A percentile compares a stretch with the other conserved stretches of the same genome.
Conservation (phyloP, 2,113 vertebrate species). For the Leucoraja erinaceus region DNA sequence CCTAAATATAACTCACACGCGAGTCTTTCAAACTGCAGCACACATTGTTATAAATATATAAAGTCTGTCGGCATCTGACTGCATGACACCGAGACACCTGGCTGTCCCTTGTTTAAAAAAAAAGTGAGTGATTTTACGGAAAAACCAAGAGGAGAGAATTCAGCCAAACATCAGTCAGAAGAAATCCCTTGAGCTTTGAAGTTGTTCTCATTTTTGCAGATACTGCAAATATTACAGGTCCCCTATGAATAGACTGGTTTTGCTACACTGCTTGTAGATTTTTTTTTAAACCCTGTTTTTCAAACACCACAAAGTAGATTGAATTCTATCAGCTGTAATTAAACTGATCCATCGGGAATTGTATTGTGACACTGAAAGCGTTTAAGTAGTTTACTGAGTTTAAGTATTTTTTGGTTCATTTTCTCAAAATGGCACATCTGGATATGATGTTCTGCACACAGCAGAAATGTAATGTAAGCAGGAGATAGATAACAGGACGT, state of each 20-base stretch:
- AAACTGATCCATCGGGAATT: constrained; percentile 11
- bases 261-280: not conserved
- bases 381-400: constrained; percentile 9
- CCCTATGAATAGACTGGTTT: constrained; percentile 18
- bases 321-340: constrained; percentile 24
- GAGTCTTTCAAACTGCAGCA: not conserved
- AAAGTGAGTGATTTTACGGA: constrained; percentile 7
- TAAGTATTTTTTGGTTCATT: constrained; percentile 20
- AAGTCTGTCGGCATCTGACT: constrained; percentile 28
- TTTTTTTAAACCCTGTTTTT: not conserved
- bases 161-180: constrained; percentile 29
- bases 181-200: constrained; percentile 13
- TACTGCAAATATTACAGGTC: not conserved
- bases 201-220: not conserved
- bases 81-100: constrained; percentile 24
- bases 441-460: not conserved
- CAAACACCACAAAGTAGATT: constrained; percentile 5
- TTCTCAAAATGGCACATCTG: constrained; percentile 24
- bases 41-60: constrained; percentile 26
- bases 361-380: not conserved
- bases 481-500: constrained; percentile 10
- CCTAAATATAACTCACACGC: not conserved
- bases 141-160: constrained; percentile 6
- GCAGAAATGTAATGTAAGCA: not conserved
- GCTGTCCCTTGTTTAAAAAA: constrained; percentile 3